Base-by-base conservation (phyloP, 2,888 invertebrate genomes). In the Morpho deidamia region DNA sequence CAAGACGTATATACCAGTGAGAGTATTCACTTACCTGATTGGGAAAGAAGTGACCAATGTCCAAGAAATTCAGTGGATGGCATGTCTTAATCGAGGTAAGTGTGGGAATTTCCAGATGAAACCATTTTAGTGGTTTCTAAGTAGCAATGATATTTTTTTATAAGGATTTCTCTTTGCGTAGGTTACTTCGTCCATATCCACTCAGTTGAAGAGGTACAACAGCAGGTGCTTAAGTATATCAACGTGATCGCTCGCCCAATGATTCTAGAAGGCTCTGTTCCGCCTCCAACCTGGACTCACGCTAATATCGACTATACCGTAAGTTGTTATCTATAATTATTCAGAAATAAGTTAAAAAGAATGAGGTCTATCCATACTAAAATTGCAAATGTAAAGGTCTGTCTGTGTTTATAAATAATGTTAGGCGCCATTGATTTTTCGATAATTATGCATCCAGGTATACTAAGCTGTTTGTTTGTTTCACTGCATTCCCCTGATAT, bases 151-250 rank as follows among this genome's bases (percentile, higher is more conserved):
- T n/a, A n/a, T n/a, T n/a, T 23, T 23, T 23, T 23, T 5, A 1
- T 23, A 23, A 23, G 23, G 23, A 23, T 23, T 23, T 23, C 23
- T 23, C 23, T 23, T 23, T 23, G 23, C 37, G 37, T 23, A 95
- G 97, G 98, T n/a, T 97, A 94, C 78, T 98, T 95, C 83, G 95
- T 96, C 1, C 99, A 99, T 77, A 96, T 99, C 11, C 95, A 96
- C 64, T 96, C 97, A 0, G 92, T 99, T 70, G 97, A 98, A 67
- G 99, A 99, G 83, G 98, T 99, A 0, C 95, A 96, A 62, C 97
- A 98, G 78, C 96, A 99, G 78, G 99, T 99, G 14, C 86, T 99
- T 68, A 96, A 98, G 78, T 99, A 99, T 82, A 96, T 99, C 62
- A 95, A 96, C 56, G 98, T 99, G 4, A 94, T 99, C 74, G 98